Conservation (phyloP, 2,113 vertebrate species). For the Heliornis fulica region DNA sequence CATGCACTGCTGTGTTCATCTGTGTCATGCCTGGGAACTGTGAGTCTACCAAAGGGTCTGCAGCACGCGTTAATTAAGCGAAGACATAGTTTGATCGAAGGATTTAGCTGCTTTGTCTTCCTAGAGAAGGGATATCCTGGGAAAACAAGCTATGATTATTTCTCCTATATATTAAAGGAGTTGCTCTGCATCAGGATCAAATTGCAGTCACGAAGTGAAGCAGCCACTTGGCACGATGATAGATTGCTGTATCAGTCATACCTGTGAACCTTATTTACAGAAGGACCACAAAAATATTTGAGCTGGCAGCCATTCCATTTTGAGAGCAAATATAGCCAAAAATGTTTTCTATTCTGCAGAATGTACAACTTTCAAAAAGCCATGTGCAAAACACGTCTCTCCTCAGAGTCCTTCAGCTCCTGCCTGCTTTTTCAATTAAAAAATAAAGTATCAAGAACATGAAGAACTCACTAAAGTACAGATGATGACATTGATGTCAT, state of each 20-base stretch:
- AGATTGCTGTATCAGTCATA: slow-evolving; percentile 25
- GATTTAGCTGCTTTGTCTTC: neutral
- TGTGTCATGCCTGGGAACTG: neutral
- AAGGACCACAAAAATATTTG: slow-evolving; percentile 23
- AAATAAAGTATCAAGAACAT: neutral
- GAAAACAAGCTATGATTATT: neutral
- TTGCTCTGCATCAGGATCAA: neutral
- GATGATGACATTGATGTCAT: neutral
- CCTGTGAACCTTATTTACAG: slow-evolving; percentile 24
- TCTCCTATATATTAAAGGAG: neutral
- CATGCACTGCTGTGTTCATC: neutral
- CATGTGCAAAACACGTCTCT: neutral
- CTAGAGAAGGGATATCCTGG: neutral
- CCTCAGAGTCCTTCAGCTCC: neutral
- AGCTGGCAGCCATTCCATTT: neutral
- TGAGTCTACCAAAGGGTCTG: neutral
- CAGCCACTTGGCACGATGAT: neutral
- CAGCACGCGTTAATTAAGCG: accelerated
- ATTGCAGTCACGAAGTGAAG: neutral
- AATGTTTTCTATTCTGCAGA: neutral
- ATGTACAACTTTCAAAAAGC: neutral
- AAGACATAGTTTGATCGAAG: neutral
- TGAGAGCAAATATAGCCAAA: slow-evolving; percentile 16
- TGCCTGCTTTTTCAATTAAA: neutral
- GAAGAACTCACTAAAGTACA: neutral